Base-by-base conservation (phyloP, 1,140 invertebrate genomes). In the Drosophila gunungcola region DNA sequence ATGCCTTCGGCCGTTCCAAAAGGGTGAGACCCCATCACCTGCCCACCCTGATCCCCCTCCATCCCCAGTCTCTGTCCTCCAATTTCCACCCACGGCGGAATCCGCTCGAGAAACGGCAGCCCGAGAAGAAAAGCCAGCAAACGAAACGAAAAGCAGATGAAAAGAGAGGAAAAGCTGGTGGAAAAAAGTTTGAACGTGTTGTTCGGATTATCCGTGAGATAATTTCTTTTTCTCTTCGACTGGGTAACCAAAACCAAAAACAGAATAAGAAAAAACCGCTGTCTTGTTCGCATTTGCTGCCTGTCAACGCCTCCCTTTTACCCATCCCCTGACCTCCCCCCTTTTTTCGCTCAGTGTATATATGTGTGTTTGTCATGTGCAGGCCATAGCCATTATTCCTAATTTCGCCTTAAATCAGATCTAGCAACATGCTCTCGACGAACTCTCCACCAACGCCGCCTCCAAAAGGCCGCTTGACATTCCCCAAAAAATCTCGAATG, bases 351-450 rank as follows among this genome's bases (percentile, higher is more conserved):
- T 42, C 16, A 52, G 21, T 69, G 63, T 54, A 13, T 57, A 53
- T 32, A n/a, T 76, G 67, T 74, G 69, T 79, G 70, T 88, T 68
- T 84, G 76, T 84, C 81, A 84, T 84, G 81, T 85, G 83, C 75
- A 84, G 80, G 65, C 88, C 78, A 80, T 91, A 74, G 83, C 90
- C 76, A 91, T 91, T 91, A 91, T 91, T 91, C 75, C 84, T 91
- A 91, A 91, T 91, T 91, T 91, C 89, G 73, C 57, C 85, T 91
- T 91, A 91, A 91, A 91, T 91, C 89, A 91, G 80, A 91, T 91
- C 89, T 85, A 70, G 67, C 56, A 39, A 76, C 80, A 53, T 58
- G 53, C 54, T 27, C 61, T 25, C 32, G 42, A 58, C 48, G 38
- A 39, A 42, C 53, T 46, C 55, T 34, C 36, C 49, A 27, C 53